Evolutionary conservation across 2,797 vertebrate genomes (phyloP).

Genomic region (Anabas testudineus): DNA sequence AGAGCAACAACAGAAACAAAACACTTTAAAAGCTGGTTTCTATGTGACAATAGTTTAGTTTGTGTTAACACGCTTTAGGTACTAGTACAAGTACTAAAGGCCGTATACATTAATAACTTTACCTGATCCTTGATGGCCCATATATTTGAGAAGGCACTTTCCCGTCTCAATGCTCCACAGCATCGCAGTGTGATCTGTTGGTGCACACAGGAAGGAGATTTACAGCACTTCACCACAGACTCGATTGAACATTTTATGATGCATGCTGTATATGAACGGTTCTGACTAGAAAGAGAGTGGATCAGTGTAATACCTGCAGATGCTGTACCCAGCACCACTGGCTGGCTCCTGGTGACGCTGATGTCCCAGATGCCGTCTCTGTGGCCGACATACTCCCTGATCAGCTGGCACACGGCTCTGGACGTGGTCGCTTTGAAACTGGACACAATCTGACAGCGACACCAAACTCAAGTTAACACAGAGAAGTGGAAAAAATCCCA

Average conservation of each 20-base stretch:
- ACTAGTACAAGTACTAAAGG: not conserved
- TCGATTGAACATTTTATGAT: too few relatives aligned
- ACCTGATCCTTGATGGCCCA: conserved; percentile 98
- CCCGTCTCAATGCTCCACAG: conserved; percentile 99
- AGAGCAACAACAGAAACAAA: too few relatives aligned
- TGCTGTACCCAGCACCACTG: conserved; percentile 94
- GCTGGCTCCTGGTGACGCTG: conserved; percentile 90
- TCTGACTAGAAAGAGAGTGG: too few relatives aligned
- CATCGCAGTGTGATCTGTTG: conserved; percentile 97
- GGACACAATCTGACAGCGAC: conserved; percentile 91
- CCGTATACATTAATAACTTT: not conserved
- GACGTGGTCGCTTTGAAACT: conserved; percentile 99
- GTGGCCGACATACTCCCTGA: conserved; percentile 95
- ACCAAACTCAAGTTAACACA: conserved; percentile 22
- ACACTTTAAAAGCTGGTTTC: too few relatives aligned
- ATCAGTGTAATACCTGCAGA: conserved; percentile 88
- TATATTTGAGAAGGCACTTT: conserved; percentile 94
- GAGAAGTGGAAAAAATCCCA: not conserved
- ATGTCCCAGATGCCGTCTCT: conserved; percentile 98
- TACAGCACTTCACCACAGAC: too few relatives aligned
- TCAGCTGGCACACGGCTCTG: conserved; percentile 95
- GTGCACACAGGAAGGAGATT: too few relatives aligned
- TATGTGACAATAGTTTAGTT: too few relatives aligned
- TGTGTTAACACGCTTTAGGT: too few relatives aligned
- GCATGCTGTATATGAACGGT: too few relatives aligned